Evolutionary conservation across 2,113 vertebrate species (phyloP), one percentile per base, ranked within the genome.

Genomic region (Atractosteus spatula): DNA sequence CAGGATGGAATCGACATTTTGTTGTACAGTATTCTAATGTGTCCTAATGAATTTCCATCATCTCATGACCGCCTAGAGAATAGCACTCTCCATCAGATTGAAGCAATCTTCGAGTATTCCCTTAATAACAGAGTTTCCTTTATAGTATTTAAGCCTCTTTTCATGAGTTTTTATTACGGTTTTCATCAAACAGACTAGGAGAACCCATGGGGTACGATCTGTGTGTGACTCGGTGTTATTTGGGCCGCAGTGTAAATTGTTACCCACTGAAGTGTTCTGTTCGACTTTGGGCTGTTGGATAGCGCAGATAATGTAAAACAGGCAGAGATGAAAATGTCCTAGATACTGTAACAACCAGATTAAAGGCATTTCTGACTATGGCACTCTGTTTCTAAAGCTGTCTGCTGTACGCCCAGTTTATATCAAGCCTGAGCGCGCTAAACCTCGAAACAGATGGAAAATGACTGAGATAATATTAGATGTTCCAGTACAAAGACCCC

Each of bases 121-220:
- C 72, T 78, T 77, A 74, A 77, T 74, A 76, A 73, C 71, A 79
- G 44, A 69, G 45, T 41, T 45, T 66, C 41, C 69, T 78, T 80
- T 77, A 66, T 78, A 71, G 69, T 78, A 71, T 69, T 42, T 14
- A 43, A 62, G 42, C 14, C 13, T 3, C 69, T 41, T 5, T 10
- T 51, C 10, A 51, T 51, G 47, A 51, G 47, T 51, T 51, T 51
- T 51, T 51, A 51, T 51, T 10, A 51, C 47, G 1, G 1, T 10
- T 51, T 29, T 2, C 47, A 1, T 2, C 47, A 7, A 51, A 7
- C 10, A 51, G 47, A 68, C 16, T 10, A 45, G 13, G 14, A 68
- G 41, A 68, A 16, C 44, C 66, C 55, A 59, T n/a, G 64, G 55
- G 54, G 16, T 43, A 62, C 14, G 62, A 64, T n/a, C 10, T 7